A percentile compares a stretch with the other conserved stretches of the same genome.
These are phyloP conservation scores for Trinorchestia longiramus DNA, from an alignment of 1,140 invertebrate species.

Conservation along the genomic window DNA sequence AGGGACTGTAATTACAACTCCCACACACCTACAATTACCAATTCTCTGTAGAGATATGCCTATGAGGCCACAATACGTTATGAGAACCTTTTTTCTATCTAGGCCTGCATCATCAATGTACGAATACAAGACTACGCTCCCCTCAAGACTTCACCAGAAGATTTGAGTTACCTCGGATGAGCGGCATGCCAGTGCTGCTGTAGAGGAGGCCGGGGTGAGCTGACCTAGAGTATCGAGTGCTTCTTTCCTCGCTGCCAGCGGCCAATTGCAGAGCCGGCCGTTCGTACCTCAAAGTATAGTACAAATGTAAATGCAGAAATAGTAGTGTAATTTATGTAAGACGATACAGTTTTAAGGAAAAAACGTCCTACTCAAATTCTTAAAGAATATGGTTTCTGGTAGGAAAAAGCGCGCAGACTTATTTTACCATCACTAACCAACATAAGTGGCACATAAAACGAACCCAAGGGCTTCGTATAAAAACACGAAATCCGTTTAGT, in stretches of 20 bases:
- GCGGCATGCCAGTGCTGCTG: conserved; percentile 44
- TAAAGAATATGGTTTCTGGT: background rate
- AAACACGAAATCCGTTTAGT: too few species aligned
- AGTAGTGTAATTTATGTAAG: background rate
- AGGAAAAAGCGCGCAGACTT: background rate
- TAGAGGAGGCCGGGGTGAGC: conserved; percentile 41
- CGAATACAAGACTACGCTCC: background rate
- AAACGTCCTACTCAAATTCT: background rate
- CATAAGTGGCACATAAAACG: too few species aligned
- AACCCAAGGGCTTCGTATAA: too few species aligned
- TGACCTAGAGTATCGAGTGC: background rate
- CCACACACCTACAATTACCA: too few species aligned
- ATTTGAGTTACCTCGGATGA: background rate
- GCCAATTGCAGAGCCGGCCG: conserved; percentile 1
- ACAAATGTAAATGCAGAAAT: background rate
- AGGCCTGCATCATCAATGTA: background rate
- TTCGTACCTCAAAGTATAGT: background rate
- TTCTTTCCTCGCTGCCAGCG: conserved; percentile 1
- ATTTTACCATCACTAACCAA: too few species aligned
- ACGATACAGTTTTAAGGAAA: background rate
- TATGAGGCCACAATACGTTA: too few species aligned
- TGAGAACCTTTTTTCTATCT: background rate
- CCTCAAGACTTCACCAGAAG: too few species aligned
- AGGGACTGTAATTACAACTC: too few species aligned
- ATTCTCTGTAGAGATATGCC: too few species aligned